A percentile compares a stretch with the other conserved stretches of the same genome.
Conservation (phyloP, 2,113 vertebrate genomes). For the Physeter macrocephalus region DNA sequence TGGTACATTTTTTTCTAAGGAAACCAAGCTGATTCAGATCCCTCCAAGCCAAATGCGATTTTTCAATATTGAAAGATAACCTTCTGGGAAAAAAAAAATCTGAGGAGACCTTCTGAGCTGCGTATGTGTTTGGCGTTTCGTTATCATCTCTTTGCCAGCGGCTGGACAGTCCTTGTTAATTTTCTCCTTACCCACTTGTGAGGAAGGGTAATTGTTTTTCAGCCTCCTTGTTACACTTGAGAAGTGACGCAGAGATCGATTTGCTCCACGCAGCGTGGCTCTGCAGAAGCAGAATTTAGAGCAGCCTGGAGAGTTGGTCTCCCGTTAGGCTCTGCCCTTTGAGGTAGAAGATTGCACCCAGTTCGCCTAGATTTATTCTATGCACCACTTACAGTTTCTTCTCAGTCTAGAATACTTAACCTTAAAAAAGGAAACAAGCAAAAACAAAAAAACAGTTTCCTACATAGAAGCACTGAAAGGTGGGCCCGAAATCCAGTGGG, state of each 20-base stretch:
- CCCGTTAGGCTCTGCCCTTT: neutral
- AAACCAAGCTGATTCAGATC: neutral
- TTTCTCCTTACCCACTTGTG: neutral
- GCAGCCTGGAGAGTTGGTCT: neutral
- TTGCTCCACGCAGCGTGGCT: too few species aligned
- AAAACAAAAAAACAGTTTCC: neutral
- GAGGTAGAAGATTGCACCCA: neutral
- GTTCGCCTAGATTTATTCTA: neutral
- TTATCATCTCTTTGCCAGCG: neutral
- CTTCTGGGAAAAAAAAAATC: neutral
- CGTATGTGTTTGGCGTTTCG: neutral
- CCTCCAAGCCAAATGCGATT: neutral
- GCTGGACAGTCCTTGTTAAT: neutral
- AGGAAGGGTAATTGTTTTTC: neutral
- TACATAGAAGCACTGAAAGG: neutral
- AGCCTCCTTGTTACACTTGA: neutral
- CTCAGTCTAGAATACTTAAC: neutral
- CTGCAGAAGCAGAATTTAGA: neutral
- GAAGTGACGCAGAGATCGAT: neutral
- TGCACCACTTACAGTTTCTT: neutral
- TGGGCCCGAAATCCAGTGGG: neutral
- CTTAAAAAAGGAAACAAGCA: neutral
- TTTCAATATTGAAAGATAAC: constrained; percentile 42
- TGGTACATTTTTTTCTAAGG: neutral
- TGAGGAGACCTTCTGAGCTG: neutral